Percentiles rank a stretch among this genome's conserved stretches.
Evolutionary conservation across 2,888 invertebrate genomes (phyloP).

Genomic region (Caradrina kadenii): DNA sequence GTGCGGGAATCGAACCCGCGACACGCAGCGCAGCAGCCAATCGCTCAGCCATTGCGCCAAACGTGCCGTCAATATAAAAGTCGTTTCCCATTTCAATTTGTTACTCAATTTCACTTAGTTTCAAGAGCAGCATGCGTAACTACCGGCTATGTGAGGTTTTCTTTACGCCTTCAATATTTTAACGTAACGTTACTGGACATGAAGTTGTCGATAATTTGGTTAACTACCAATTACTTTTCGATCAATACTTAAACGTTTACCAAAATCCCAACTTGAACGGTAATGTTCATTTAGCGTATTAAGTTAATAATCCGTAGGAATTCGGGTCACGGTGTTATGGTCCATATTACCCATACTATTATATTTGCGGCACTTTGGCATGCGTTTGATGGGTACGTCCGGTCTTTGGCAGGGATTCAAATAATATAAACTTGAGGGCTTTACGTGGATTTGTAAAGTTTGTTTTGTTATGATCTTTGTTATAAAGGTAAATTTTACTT

Average conservation of each 20-base stretch:
- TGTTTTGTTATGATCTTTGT: not conserved
- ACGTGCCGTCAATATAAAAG: no score
- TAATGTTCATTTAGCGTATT: constrained; percentile 58
- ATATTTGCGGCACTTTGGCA: constrained; percentile 58
- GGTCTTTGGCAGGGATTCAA: constrained; percentile 67
- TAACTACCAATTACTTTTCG: not conserved
- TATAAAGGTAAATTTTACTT: no score
- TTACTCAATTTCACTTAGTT: no score
- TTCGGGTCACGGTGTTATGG: constrained; percentile 43
- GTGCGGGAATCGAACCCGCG: no score
- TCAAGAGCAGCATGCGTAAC: no score
- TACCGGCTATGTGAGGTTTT: no score
- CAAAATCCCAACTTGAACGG: constrained; percentile 33
- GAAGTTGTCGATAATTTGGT: not conserved
- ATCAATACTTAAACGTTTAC: constrained; percentile 1
- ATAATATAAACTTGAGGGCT: constrained; percentile 42
- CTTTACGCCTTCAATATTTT: no score
- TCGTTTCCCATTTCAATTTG: no score
- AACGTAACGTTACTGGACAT: no score
- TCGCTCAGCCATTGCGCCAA: no score
- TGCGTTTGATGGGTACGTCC: constrained; percentile 54
- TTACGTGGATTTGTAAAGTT: constrained; percentile 45
- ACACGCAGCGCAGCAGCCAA: no score
- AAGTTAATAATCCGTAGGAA: constrained; percentile 50
- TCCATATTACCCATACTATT: constrained; percentile 22